A percentile compares a stretch with the other conserved stretches of the same genome.
Conservation (phyloP, 2,113 vertebrate species). For the Mirounga angustirostris region DNA sequence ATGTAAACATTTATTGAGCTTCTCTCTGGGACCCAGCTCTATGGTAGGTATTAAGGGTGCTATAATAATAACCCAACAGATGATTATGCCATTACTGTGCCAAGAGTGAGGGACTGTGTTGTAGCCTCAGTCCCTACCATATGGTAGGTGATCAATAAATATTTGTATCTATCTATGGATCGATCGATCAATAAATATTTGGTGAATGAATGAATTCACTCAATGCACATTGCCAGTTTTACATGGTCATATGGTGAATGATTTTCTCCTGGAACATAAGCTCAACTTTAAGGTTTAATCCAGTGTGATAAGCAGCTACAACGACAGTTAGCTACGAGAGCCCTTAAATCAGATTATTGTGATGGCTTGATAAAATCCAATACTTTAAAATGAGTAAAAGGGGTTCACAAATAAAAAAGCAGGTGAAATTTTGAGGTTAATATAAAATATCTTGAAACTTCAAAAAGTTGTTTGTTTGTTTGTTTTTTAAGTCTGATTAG, state of each 20-base stretch:
- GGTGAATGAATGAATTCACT: neutral
- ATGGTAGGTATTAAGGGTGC: neutral
- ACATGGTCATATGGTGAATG: neutral
- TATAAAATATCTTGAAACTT: neutral
- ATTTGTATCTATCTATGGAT: neutral
- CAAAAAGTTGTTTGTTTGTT: neutral
- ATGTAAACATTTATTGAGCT: neutral
- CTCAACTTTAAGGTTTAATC: conserved; percentile 21
- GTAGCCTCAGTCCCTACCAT: neutral
- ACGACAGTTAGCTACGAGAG: neutral
- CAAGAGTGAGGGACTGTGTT: accelerated
- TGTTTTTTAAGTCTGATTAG: neutral
- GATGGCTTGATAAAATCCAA: neutral
- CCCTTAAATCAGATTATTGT: neutral
- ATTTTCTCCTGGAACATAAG: neutral
- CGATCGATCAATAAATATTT: neutral
- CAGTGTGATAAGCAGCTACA: neutral
- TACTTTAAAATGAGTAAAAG: conserved; percentile 30
- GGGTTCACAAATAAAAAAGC: neutral
- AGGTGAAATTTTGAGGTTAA: neutral
- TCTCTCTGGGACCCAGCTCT: neutral
- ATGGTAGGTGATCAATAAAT: neutral
- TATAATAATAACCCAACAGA: neutral
- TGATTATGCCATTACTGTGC: neutral
- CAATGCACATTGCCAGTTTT: neutral